Base-by-base conservation (phyloP, 2,888 invertebrate species). In the Imbricaverruca yamaguchii region DNA sequence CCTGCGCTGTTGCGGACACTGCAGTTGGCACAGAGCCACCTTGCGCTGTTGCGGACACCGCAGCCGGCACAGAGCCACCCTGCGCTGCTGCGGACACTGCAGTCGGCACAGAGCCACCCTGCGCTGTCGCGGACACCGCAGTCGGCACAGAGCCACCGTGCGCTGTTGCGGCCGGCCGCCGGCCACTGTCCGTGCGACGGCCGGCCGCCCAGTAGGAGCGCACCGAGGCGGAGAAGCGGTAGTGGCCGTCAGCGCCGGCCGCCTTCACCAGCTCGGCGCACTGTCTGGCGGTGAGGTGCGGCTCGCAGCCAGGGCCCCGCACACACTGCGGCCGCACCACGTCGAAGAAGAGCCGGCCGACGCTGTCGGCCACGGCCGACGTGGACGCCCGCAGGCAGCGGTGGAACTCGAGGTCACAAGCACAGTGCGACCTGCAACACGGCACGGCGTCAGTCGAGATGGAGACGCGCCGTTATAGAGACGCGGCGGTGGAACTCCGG, bases 341-440 rank as follows among this genome's bases (percentile, higher is more conserved):
- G 74, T 74, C 74, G 21, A 74, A 74, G 55, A 21, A 74, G 18
- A 74, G 74, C 7, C 74, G 53, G 18, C 74, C 74, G 53, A 74
- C 18, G 21, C 21, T 4, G 74, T 53, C 74, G 7, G 74, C 74
- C 74, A 7, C 74, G 18, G 0, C 1, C 53, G 10, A 21, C 2
- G 18, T 13, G 4, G 55, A 9, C 74, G 53, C 89, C 85, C 91
- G 91, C 80, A 94, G 87, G 85, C 93, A 94, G 81, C 91, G 88
- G 65, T 92, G 89, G 85, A 94, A 92, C 84, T 90, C 89, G 0
- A 91, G 91, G 85, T 93, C 93, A 85, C 93, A 93, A 84, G 92
- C 91, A 85, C 93, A 93, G 85, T 93, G 92, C 0, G 92, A 92
- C 81, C 92, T 92, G 87, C 77, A 87, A 86, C 23, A 13, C 39